These are phyloP conservation scores for Drosophila neutralis DNA, from an alignment of 2,888 invertebrate genomes.

Conservation along the genomic window DNA sequence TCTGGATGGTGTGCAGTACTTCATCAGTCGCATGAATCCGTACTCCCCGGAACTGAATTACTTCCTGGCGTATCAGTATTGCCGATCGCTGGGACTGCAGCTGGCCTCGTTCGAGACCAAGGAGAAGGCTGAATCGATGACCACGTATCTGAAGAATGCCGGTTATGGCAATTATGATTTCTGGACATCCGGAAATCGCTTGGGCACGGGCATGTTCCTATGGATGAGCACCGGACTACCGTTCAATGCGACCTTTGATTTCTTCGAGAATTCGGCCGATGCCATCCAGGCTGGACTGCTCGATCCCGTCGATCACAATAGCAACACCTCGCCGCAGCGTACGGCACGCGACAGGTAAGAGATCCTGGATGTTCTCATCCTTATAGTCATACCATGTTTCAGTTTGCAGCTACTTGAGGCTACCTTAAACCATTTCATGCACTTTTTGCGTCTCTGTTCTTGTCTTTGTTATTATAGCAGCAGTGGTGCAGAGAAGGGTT, in stretches of 20 bases:
- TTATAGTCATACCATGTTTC: not conserved
- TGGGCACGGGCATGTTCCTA: slow-evolving; percentile 94
- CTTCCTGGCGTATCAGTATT: slow-evolving; percentile 94
- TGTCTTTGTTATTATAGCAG: slow-evolving; percentile 85
- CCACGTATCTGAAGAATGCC: slow-evolving; percentile 92
- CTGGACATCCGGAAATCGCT: slow-evolving; percentile 95
- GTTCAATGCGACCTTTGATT: slow-evolving; percentile 95
- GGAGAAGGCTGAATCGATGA: slow-evolving; percentile 94
- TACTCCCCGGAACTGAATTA: slow-evolving; percentile 94
- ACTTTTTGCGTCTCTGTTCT: not conserved
- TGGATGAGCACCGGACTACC: slow-evolving; percentile 96
- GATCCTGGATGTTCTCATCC: not conserved
- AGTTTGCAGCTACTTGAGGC: slow-evolving; percentile 10
- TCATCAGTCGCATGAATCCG: slow-evolving; percentile 94
- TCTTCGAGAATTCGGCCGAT: slow-evolving; percentile 88
- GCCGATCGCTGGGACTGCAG: slow-evolving; percentile 93
- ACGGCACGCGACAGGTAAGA: slow-evolving; percentile 89
- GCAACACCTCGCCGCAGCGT: slow-evolving; percentile 91
- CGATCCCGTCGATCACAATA: slow-evolving; percentile 87
- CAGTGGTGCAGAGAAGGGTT: slow-evolving; percentile 89
- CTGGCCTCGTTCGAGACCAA: slow-evolving; percentile 94
- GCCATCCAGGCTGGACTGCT: slow-evolving; percentile 84
- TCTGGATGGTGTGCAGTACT: slow-evolving; percentile 93
- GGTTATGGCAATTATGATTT: slow-evolving; percentile 94
- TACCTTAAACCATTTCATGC: slow-evolving; percentile 17